phyloP scores from a whole-genome alignment of 1,140 invertebrate genomes.

The Psix sp. region DNA sequence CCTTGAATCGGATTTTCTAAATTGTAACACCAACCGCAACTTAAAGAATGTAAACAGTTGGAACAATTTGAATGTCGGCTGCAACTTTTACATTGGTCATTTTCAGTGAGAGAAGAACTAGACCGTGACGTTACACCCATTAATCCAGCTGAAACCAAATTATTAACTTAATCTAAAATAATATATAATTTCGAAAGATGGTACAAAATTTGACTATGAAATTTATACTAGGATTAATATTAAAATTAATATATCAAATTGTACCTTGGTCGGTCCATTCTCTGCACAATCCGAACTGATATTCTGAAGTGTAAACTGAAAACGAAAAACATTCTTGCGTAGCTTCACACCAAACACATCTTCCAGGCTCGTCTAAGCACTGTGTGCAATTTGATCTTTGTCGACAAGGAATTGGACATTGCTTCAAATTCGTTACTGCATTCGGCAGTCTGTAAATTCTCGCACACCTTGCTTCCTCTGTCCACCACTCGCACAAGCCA shows the following conservation, averaged over 20 bases:
- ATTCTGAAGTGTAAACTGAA: constrained; percentile 94
- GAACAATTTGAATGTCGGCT: constrained; percentile 86
- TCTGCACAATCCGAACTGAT: constrained; percentile 93
- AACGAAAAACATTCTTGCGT: constrained; percentile 95
- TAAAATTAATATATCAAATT: neutral
- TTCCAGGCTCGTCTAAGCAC: constrained; percentile 89
- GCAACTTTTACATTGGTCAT: constrained; percentile 89
- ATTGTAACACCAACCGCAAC: constrained; percentile 97
- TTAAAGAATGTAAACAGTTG: constrained; percentile 86
- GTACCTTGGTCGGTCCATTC: constrained; percentile 91
- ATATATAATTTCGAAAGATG: too few species aligned
- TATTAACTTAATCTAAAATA: too few species aligned
- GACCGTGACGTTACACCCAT: constrained; percentile 73
- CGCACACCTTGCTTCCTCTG: constrained; percentile 88
- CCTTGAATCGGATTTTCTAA: constrained; percentile 91
- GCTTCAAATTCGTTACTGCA: constrained; percentile 80
- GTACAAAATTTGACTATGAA: constrained; percentile 2
- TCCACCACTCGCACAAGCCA: constrained; percentile 90
- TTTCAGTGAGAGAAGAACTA: constrained; percentile 67
- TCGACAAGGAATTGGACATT: constrained; percentile 87
- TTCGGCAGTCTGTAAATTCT: constrained; percentile 84
- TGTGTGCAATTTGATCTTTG: constrained; percentile 85
- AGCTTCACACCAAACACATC: constrained; percentile 97
- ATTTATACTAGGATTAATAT: neutral
- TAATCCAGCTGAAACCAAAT: constrained; percentile 71